phyloP scores from a whole-genome alignment of 2,797 vertebrate genomes.

The Danionella dracula region DNA sequence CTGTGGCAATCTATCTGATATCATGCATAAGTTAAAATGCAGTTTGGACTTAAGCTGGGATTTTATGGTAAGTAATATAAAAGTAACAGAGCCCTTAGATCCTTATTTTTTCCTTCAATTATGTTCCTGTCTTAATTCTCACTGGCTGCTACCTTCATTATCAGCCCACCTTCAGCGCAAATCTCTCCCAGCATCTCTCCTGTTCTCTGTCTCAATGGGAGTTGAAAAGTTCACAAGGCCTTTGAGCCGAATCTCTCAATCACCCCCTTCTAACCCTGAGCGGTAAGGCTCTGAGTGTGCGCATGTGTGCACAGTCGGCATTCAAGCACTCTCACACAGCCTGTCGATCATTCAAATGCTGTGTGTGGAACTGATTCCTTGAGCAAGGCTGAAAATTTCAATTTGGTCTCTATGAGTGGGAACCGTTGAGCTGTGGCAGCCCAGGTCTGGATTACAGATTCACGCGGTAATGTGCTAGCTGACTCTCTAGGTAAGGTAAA shows the following conservation, averaged over 20 bases:
- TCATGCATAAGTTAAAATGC: neutral
- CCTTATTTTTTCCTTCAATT: conserved; percentile 13
- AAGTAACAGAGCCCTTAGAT: conserved; percentile 67
- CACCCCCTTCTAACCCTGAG: conserved; percentile 15
- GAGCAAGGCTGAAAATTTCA: conserved; percentile 32
- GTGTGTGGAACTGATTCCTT: conserved; percentile 23
- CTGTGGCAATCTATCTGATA: neutral
- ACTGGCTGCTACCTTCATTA: conserved; percentile 48
- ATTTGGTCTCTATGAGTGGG: conserved; percentile 16
- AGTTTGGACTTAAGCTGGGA: conserved; percentile 55
- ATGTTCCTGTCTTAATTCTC: conserved; percentile 34
- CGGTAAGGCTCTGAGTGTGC: neutral
- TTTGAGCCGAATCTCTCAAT: conserved; percentile 38
- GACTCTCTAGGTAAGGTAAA: conserved; percentile 20
- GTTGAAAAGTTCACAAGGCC: conserved; percentile 63
- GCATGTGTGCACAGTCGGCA: neutral
- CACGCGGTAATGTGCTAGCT: conserved; percentile 10
- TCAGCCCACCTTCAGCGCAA: conserved; percentile 32
- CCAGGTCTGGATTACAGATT: conserved; percentile 13
- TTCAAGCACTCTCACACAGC: conserved; percentile 4
- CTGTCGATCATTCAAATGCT: conserved; percentile 27
- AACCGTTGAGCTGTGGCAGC: conserved; percentile 14
- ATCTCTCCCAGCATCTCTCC: conserved; percentile 43
- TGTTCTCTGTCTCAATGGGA: conserved; percentile 33
- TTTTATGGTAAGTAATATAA: conserved; percentile 17